Conservation (phyloP, 2,797 vertebrate species). For the Cheirogaleus major region DNA sequence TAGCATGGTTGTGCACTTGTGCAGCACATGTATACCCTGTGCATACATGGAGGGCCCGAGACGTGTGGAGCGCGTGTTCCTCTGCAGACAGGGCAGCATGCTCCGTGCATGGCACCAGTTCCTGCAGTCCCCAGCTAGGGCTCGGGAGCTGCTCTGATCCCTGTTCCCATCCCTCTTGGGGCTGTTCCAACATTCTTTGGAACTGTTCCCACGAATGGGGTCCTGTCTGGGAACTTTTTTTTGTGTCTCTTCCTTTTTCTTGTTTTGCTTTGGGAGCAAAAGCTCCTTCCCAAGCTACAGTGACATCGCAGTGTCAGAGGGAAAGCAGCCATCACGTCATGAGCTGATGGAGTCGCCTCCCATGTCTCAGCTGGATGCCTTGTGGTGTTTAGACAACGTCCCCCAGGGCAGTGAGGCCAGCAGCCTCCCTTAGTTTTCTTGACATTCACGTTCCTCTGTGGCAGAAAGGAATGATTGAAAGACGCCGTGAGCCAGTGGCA, state of each 20-base stretch:
- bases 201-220: not conserved
- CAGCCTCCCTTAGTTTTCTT: not conserved
- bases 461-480: not conserved
- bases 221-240: slow-evolving; percentile 17
- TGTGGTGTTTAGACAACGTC: not conserved
- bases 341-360: not conserved
- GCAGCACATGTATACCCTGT: not conserved
- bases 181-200: not conserved
- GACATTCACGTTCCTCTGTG: not conserved
- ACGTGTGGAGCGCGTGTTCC: not conserved
- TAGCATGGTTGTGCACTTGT: not conserved
- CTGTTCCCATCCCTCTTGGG: not conserved
- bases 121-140: not conserved
- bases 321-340: not conserved
- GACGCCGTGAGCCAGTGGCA: fast-evolving
- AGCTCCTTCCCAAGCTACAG: not conserved
- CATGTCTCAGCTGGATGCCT: not conserved
- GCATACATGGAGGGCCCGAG: too few species aligned
- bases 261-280: slow-evolving; percentile 25
- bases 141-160: fast-evolving
- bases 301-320: not conserved
- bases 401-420: not conserved
- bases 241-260: slow-evolving; percentile 29
- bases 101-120: fast-evolving
- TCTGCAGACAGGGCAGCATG: not conserved